phyloP scores from a whole-genome alignment of 2,888 invertebrate genomes.

The Pandemis heparana region DNA sequence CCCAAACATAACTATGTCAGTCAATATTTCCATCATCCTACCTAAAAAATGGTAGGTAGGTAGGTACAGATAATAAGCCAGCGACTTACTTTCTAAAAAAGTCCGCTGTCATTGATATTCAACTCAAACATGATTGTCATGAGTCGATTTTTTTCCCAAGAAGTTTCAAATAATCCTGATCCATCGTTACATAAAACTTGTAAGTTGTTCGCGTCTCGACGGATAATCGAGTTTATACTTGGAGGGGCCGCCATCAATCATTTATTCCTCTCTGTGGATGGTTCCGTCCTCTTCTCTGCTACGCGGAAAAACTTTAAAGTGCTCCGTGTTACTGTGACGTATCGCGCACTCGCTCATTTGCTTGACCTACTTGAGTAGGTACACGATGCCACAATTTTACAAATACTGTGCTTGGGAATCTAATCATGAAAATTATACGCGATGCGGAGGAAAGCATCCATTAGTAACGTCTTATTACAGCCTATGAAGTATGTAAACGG shows the following conservation, averaged over 20 bases:
- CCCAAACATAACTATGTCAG: neutral
- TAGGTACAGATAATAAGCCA: constrained; percentile 23
- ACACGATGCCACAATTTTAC: constrained; percentile 4
- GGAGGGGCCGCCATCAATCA: constrained; percentile 84
- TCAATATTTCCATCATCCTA: neutral
- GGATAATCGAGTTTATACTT: constrained; percentile 86
- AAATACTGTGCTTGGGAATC: neutral
- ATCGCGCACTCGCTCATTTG: constrained; percentile 61
- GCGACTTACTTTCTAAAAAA: constrained; percentile 38
- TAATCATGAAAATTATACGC: constrained; percentile 5
- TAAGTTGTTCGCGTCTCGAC: constrained; percentile 84
- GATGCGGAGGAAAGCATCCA: neutral
- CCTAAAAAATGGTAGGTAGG: neutral
- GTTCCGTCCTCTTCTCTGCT: constrained; percentile 59
- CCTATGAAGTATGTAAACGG: neutral
- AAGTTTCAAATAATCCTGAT: constrained; percentile 83
- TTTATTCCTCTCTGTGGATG: constrained; percentile 75
- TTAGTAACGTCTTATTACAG: neutral
- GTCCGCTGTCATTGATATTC: constrained; percentile 71
- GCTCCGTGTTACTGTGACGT: constrained; percentile 75
- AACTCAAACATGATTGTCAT: constrained; percentile 81
- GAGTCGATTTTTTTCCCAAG: constrained; percentile 76
- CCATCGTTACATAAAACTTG: constrained; percentile 86
- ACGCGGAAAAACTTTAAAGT: constrained; percentile 83
- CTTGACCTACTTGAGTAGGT: constrained; percentile 53